Base-by-base conservation (phyloP, 2,797 vertebrate species). In the Scyliorhinus canicula region DNA sequence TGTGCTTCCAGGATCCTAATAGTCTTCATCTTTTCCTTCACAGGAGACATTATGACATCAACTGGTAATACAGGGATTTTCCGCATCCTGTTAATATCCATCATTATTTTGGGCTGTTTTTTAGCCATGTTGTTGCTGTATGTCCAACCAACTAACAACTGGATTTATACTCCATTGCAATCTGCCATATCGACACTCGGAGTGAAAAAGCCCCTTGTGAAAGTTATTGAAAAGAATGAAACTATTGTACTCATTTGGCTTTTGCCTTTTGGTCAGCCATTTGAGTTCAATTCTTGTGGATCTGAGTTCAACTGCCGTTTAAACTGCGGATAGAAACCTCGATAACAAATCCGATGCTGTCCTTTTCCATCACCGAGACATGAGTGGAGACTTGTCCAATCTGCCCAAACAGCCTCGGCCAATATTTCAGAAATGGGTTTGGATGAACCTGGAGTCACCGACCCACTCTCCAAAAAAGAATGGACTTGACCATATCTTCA, bases 231-330 rank as follows among this genome's bases (percentile, higher is more conserved):
- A 95, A 98, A 98, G 96, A 99, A 99, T 95, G 97, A 98, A 96
- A 99, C 99, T 84, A 98, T 98, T 16, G 96, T 99, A 95, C 97
- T 99, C 95, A 98, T 99, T 95, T 99, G 99, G 99, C 98, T 99
- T 93, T 99, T 98, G 99, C 99, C 99, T 0, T 99, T 99, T 82
- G 99, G 99, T 79, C 98, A 99, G 95, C 99, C 98, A 8, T 99
- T 99, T 0, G 98, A 99, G 96, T 97, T 99, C 63, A 98, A 97
- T 3, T 98, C 98, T 93, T 99, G 99, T 96, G 98, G 98, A 96
- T 97, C 98, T 0, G 97, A 98, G 96, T 99, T 99, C 96, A 98
- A 98, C 95, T 99, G 99, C 96, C 98, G 98, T 95, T 97, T 99
- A 96, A n/a, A 99, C 99, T 1, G 98, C 98, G 0, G 98, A 99